A percentile compares a stretch with the other conserved stretches of the same genome.
These are phyloP conservation scores for Galagoides demidoff DNA, from an alignment of 2,797 vertebrate species.

Conservation along the genomic window DNA sequence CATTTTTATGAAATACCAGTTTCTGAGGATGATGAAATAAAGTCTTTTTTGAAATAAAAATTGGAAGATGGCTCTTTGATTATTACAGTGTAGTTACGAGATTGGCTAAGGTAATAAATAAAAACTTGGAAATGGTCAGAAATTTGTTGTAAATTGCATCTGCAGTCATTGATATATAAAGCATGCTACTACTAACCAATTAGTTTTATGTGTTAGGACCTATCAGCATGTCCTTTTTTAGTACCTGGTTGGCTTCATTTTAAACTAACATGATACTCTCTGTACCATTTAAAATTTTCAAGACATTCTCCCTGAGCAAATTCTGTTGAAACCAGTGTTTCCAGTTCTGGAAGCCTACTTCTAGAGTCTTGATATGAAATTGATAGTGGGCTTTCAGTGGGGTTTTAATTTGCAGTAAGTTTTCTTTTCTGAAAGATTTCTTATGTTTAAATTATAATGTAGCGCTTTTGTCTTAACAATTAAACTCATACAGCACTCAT, in stretches of 20 bases:
- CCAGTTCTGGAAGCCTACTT: constrained; percentile 64
- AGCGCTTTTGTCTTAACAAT: constrained; percentile 78
- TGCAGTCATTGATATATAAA: constrained; percentile 70
- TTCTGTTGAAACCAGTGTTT: constrained; percentile 68
- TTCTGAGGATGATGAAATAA: constrained; percentile 13
- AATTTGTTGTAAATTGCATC: constrained; percentile 73
- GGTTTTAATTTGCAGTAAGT: constrained; percentile 74
- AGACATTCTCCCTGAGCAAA: constrained; percentile 56
- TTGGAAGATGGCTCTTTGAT: constrained; percentile 41
- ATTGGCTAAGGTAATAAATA: constrained; percentile 45
- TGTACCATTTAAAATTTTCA: constrained; percentile 72
- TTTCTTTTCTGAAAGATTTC: constrained; percentile 71
- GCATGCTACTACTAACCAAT: constrained; percentile 73
- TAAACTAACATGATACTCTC: constrained; percentile 67
- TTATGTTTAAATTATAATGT: constrained; percentile 78
- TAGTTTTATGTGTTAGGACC: constrained; percentile 73
- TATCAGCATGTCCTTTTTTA: constrained; percentile 74
- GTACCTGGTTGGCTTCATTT: constrained; percentile 70
- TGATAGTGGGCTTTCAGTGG: constrained; percentile 65
- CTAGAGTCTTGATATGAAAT: constrained; percentile 59
- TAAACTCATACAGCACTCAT: constrained; percentile 78
- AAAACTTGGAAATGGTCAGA: constrained; percentile 59
- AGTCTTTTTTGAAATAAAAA: constrained; percentile 32
- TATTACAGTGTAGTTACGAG: constrained; percentile 57
- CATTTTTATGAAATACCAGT: constrained; percentile 52